These are phyloP conservation scores for Norana najaformis DNA, from an alignment of 2,888 invertebrate genomes.

Conservation along the genomic window DNA sequence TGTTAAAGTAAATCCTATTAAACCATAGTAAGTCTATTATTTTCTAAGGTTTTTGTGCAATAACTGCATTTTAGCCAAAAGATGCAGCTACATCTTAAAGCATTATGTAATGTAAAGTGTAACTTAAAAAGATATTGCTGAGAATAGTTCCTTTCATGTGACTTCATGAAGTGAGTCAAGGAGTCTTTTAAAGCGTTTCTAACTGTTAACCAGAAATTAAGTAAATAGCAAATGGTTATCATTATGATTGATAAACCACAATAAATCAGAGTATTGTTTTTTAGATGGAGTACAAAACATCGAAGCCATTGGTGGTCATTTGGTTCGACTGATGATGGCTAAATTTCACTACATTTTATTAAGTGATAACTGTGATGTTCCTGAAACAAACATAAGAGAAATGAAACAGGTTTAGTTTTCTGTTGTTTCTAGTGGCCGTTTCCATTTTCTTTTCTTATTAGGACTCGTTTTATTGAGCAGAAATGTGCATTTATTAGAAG, in stretches of 20 bases:
- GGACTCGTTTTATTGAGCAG: not conserved
- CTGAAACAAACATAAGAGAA: not conserved
- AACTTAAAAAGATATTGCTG: too few relatives aligned
- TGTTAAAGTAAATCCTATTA: too few relatives aligned
- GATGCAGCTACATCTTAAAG: too few relatives aligned
- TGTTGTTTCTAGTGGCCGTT: not conserved
- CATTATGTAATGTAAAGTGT: too few relatives aligned
- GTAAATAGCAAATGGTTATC: not conserved
- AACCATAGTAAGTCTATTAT: too few relatives aligned
- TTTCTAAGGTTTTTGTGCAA: too few relatives aligned
- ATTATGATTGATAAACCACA: not conserved
- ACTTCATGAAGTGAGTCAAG: too few relatives aligned
- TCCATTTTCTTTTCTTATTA: not conserved
- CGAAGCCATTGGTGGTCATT: not conserved
- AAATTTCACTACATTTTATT: not conserved
- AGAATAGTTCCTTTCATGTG: too few relatives aligned
- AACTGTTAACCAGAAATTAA: not conserved
- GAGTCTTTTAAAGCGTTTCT: not conserved
- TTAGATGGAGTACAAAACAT: not conserved
- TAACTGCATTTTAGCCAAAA: too few relatives aligned
- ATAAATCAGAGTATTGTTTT: not conserved
- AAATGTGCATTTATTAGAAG: not conserved
- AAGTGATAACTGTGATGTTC: not conserved
- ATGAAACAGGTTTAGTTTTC: conserved; percentile 13
- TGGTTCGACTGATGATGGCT: not conserved